phyloP scores from a whole-genome alignment of 2,113 vertebrate genomes.

The Nothobranchius furzeri region DNA sequence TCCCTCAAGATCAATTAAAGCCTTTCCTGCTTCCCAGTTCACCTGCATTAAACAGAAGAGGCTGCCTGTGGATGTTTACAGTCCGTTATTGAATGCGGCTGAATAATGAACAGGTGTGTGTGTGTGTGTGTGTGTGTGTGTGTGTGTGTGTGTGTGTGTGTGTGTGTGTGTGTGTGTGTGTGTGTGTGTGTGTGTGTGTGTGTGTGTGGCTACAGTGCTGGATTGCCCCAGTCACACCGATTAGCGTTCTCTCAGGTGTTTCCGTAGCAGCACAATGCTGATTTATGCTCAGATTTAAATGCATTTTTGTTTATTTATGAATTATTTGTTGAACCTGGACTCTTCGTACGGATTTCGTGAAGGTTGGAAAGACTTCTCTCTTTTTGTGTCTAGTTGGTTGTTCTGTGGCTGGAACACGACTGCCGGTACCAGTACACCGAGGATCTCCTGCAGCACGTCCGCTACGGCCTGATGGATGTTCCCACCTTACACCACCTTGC shows the following conservation, averaged over 20 bases:
- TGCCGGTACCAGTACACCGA: slow-evolving; percentile 90
- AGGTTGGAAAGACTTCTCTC: background rate
- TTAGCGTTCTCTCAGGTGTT: slow-evolving; percentile 23
- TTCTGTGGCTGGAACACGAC: slow-evolving; percentile 93
- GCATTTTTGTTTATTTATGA: background rate
- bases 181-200: too few relatives aligned
- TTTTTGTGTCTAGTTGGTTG: slow-evolving; percentile 82
- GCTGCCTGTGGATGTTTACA: slow-evolving; percentile 69
- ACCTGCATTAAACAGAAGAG: slow-evolving; percentile 63
- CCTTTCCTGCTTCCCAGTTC: slow-evolving; percentile 57
- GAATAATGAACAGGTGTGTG: slow-evolving; percentile 49
- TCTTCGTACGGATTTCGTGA: too few relatives aligned
- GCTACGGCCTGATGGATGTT: slow-evolving; percentile 94
- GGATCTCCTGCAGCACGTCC: slow-evolving; percentile 91
- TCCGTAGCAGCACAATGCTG: background rate
- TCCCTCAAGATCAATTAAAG: slow-evolving; percentile 79
- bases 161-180: too few relatives aligned
- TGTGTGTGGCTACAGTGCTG: slow-evolving; percentile 9
- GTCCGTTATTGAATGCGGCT: slow-evolving; percentile 58
- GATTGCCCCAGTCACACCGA: slow-evolving; percentile 15
- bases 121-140: slow-evolving; percentile 23
- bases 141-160: too few relatives aligned
- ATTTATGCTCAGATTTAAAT: background rate
- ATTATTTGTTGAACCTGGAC: too few relatives aligned
- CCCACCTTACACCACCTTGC: slow-evolving; percentile 86